Evolutionary conservation across 2,888 invertebrate genomes (phyloP), one percentile per base, ranked within the genome.

Genomic region (Ochropacha duplaris): DNA sequence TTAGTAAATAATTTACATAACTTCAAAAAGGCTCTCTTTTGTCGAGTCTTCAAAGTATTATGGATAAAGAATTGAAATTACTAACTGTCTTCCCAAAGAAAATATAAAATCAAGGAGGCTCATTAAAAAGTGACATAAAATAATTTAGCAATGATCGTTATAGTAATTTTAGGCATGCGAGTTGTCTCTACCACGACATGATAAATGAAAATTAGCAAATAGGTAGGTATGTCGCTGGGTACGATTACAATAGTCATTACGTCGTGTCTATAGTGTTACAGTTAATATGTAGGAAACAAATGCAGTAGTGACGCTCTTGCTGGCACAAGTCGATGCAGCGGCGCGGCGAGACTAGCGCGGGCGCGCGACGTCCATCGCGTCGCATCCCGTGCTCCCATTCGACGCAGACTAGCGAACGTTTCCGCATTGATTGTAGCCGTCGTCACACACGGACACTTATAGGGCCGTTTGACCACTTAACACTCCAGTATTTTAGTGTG

Each of bases 351-450:
- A n/a, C n/a, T 14, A 11, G 36, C n/a, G 73, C 72, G 72, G 31
- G 71, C 67, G 65, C 67, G 65, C 74, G 78, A 75, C 83, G 79
- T 72, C 76, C 79, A 80, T 72, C 76, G 79, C 82, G 81, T 68
- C 85, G 85, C 90, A 86, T 90, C 90, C 82, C 86, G 88, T 79
- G 86, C 81, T 85, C 91, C 76, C 90, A 88, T 91, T 91, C 81
- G 88, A 72, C 69, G 79, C 78, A 81, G 81, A 83, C 83, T 73
- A 69, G 72, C 74, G 74, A 69, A 67, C 72, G 82, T 78, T 92
- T 92, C 92, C 92, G 92, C 92, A 92, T 92, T 91, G 90, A 85
- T 84, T 78, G 79, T 78, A 74, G 73, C 76, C 84, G 77, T 84
- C 89, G 91, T 88, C 90, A 88, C 84, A 74, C 78, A 65, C 70